Evolutionary conservation across 1,140 invertebrate genomes (phyloP).

Genomic region (Coptotermes formosanus): DNA sequence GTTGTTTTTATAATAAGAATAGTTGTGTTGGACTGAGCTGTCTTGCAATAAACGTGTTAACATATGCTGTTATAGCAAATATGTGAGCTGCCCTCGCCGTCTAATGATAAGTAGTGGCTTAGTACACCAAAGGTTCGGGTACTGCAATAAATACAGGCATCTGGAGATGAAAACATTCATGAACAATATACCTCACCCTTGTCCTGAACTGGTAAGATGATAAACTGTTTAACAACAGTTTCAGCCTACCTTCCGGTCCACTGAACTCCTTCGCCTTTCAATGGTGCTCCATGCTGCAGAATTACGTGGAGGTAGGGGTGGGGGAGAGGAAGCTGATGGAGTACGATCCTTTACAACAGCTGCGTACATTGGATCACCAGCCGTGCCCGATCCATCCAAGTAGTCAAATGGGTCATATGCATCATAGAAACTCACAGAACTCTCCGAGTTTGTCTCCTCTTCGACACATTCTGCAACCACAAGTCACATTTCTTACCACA

Average conservation of each 20-base stretch:
- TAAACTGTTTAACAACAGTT: too few relatives aligned
- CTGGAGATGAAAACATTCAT: too few relatives aligned
- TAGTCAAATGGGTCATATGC: conserved; percentile 86
- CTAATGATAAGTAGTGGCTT: too few relatives aligned
- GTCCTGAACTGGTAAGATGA: too few relatives aligned
- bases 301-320: conserved; percentile 55
- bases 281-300: conserved; percentile 57
- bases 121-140: too few relatives aligned
- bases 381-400: conserved; percentile 64
- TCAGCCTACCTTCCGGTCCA: conserved; percentile 46
- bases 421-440: conserved; percentile 73
- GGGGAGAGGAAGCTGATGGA: conserved; percentile 55
- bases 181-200: too few relatives aligned
- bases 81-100: too few relatives aligned
- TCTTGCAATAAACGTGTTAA: too few relatives aligned
- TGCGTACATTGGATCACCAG: conserved; percentile 73
- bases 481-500: background rate
- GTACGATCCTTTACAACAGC: conserved; percentile 65
- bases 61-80: too few relatives aligned
- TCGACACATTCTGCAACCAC: background rate
- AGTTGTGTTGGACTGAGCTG: too few relatives aligned
- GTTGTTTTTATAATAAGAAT: too few relatives aligned
- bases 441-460: conserved; percentile 56
- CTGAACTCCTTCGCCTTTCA: conserved; percentile 50
- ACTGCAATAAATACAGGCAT: too few relatives aligned